phyloP scores from a whole-genome alignment of 2,888 invertebrate genomes.

The Plemyria rubiginata region DNA sequence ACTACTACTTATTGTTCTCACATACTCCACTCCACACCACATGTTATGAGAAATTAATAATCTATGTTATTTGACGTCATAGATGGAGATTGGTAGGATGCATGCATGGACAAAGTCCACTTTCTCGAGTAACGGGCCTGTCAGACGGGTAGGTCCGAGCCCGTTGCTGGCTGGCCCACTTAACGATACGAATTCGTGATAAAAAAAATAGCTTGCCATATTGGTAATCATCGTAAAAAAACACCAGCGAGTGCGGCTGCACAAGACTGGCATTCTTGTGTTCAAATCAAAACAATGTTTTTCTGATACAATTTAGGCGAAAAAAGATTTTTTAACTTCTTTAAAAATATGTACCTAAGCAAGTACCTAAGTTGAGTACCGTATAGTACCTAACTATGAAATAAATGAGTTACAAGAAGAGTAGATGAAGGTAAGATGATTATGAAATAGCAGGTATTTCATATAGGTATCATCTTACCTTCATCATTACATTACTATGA shows the following conservation, averaged over 20 bases:
- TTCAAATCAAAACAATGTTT: neutral
- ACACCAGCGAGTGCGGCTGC: neutral
- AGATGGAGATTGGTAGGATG: conserved; percentile 38
- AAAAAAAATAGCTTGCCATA: neutral
- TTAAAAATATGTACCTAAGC: no score
- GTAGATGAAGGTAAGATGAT: neutral
- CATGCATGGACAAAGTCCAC: conserved; percentile 47
- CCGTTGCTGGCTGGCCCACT: conserved; percentile 47
- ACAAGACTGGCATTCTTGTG: neutral
- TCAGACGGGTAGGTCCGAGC: conserved; percentile 47
- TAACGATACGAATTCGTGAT: conserved; percentile 20
- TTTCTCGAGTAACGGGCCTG: conserved; percentile 62
- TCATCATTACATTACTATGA: no score
- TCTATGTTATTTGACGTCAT: conserved; percentile 29
- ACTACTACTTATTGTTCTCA: neutral
- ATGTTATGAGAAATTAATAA: neutral
- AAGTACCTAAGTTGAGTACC: no score
- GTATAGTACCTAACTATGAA: no score
- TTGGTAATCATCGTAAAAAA: neutral
- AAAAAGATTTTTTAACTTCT: no score
- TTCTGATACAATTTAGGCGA: no score
- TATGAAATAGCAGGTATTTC: no score
- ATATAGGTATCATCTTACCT: no score
- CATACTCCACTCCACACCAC: no score
- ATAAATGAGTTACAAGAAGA: no score